phyloP scores from a whole-genome alignment of 2,888 invertebrate genomes.

The Rhamphomyia laevipes region DNA sequence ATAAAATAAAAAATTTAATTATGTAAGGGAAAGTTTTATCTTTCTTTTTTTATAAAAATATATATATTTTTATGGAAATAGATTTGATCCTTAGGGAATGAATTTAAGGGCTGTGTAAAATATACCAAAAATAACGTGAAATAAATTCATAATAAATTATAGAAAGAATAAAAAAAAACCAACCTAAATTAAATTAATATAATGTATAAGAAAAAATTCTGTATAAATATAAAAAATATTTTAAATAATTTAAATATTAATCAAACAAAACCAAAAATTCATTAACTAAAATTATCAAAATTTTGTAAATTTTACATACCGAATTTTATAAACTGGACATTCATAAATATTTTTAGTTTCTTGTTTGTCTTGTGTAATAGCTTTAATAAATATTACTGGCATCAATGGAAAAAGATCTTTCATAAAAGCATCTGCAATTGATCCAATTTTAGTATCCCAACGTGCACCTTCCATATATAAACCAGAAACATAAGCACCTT shows the following conservation, averaged over 20 bases:
- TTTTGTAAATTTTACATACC: constrained; percentile 29
- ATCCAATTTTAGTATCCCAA: constrained; percentile 71
- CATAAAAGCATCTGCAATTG: constrained; percentile 70
- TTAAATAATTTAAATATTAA: neutral
- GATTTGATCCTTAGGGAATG: no score
- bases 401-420: constrained; percentile 85
- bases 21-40: neutral
- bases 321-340: constrained; percentile 89
- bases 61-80: no score
- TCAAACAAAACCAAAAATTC: neutral
- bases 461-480: constrained; percentile 90
- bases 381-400: constrained; percentile 83
- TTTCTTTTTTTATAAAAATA: no score
- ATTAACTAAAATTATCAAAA: neutral
- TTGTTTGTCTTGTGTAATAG: constrained; percentile 79
- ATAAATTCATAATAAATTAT: no score
- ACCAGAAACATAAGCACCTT: constrained; percentile 83
- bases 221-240: neutral
- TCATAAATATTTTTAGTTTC: constrained; percentile 79
- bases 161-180: neutral
- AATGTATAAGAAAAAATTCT: neutral
- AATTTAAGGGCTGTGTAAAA: no score
- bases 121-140: no score
- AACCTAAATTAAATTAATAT: neutral
- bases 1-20: neutral